Evolutionary conservation across 1,140 invertebrate species (phyloP).

Genomic region (Odontomachus brunneus): DNA sequence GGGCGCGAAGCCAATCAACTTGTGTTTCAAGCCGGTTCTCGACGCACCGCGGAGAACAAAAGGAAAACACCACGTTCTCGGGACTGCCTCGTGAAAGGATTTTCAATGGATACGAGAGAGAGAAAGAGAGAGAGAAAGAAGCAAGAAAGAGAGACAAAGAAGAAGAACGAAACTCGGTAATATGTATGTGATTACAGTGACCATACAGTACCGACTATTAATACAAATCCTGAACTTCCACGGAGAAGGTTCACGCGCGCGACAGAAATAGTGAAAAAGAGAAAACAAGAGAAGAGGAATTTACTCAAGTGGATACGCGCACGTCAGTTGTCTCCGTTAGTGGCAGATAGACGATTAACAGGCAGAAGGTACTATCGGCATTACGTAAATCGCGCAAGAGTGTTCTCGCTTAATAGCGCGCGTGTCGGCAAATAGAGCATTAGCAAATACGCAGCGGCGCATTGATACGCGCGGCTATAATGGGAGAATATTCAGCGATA

Average conservation of each 20-base stretch:
- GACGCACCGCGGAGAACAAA: slow-evolving; percentile 16
- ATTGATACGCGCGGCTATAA: slow-evolving; percentile 36
- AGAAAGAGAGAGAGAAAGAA: no score
- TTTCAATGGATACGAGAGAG: not conserved
- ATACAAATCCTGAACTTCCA: not conserved
- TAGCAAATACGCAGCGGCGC: slow-evolving; percentile 4
- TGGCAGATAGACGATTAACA: not conserved
- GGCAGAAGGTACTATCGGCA: no score
- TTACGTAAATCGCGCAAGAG: not conserved
- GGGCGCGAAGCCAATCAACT: slow-evolving; percentile 73
- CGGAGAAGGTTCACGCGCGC: not conserved
- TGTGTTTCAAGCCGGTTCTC: slow-evolving; percentile 32
- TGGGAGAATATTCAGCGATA: slow-evolving; percentile 51
- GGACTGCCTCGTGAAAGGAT: not conserved
- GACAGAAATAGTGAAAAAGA: not conserved
- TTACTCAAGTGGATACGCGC: not conserved
- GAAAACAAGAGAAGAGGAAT: not conserved
- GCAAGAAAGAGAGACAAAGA: no score
- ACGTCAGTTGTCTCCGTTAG: not conserved
- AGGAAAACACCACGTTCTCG: not conserved
- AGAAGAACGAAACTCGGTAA: no score
- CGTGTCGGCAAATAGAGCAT: slow-evolving; percentile 5
- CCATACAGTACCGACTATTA: not conserved
- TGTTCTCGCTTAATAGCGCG: not conserved
- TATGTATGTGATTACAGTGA: not conserved